Evolutionary conservation across 2,113 vertebrate species (phyloP).

Genomic region (Malurus melanocephalus): DNA sequence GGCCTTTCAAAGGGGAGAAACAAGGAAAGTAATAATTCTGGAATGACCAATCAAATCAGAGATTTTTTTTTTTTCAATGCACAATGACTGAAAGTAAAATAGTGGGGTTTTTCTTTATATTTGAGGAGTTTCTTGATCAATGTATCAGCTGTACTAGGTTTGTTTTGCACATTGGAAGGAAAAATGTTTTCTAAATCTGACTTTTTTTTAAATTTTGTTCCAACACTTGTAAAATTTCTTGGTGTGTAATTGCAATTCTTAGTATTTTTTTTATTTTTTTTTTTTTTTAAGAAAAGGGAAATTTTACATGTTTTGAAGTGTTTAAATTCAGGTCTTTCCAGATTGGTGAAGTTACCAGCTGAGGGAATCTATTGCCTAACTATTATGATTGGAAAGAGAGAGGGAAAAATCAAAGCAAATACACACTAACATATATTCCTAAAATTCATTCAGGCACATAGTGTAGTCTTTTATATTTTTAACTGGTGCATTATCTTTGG

Average conservation of each 20-base stretch:
- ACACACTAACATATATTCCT: neutral
- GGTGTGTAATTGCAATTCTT: neutral
- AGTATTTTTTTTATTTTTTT: neutral
- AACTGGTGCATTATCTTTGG: neutral
- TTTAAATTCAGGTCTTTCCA: neutral
- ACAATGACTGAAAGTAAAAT: neutral
- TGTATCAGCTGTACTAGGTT: neutral
- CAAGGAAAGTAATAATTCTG: neutral
- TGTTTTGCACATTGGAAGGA: neutral
- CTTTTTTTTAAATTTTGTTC: neutral
- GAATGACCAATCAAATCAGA: neutral
- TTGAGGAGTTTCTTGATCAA: neutral
- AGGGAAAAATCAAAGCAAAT: neutral
- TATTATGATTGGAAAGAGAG: neutral
- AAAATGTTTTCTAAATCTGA: neutral
- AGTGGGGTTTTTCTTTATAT: neutral
- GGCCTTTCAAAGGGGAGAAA: neutral
- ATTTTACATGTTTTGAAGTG: neutral
- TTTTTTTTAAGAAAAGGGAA: neutral
- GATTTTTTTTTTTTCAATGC: neutral
- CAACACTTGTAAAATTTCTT: neutral
- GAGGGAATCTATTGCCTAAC: neutral
- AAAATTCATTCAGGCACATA: neutral
- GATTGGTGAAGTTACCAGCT: neutral
- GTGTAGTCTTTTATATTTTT: neutral